A percentile compares a stretch with the other conserved stretches of the same genome.
Conservation (phyloP, 2,797 vertebrate species). For the Crypturellus tataupa region DNA sequence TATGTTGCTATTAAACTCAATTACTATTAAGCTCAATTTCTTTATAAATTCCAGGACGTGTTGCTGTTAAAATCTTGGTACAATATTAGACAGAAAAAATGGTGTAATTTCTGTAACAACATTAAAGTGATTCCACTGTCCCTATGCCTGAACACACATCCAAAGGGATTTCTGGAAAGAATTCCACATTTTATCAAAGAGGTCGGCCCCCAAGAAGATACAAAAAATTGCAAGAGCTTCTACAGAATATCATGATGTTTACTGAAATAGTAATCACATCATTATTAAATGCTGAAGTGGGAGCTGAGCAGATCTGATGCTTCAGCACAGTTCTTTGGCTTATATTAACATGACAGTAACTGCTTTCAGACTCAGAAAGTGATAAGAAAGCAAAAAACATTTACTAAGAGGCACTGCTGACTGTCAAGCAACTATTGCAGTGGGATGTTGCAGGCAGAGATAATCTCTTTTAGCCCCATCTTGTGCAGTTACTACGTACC, state of each 20-base stretch:
- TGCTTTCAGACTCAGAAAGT: neutral
- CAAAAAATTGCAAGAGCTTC: neutral
- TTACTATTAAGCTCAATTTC: neutral
- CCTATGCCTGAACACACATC: neutral
- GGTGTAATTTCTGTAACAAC: neutral
- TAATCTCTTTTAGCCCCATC: neutral
- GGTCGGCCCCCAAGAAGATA: neutral
- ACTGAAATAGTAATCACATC: neutral
- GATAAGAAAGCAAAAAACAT: neutral
- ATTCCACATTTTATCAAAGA: neutral
- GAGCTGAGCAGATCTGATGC: neutral
- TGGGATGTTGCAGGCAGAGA: neutral
- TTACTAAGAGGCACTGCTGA: neutral
- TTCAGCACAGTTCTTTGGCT: neutral
- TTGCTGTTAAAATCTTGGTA: neutral
- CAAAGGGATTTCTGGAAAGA: neutral
- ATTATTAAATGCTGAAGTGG: accelerated
- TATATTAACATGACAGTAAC: neutral
- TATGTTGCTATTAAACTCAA: neutral
- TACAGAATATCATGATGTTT: neutral
- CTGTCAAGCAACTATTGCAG: neutral
- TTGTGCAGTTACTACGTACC: neutral
- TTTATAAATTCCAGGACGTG: neutral
- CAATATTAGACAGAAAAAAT: neutral
- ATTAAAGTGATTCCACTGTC: neutral